Conservation (phyloP, 2,888 invertebrate genomes). For the Mimas tiliae region DNA sequence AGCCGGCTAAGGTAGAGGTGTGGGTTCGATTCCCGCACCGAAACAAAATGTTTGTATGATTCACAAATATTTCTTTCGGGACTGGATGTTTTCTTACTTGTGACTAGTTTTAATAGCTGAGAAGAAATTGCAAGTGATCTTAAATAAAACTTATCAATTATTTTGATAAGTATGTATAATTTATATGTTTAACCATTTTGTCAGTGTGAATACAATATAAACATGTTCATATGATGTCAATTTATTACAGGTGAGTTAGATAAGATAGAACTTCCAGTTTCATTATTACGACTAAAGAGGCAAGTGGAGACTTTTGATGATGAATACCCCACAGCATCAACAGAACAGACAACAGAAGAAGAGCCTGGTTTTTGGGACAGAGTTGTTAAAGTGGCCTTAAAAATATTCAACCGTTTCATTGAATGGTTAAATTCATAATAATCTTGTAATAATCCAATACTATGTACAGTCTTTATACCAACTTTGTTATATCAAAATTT, state of each 20-base stretch:
- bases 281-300: constrained; percentile 53
- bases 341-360: constrained; percentile 58
- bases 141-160: too few relatives aligned
- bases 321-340: constrained; percentile 55
- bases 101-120: too few relatives aligned
- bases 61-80: too few relatives aligned
- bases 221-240: neutral
- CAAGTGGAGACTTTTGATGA: constrained; percentile 72
- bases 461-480: constrained; percentile 4
- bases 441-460: neutral
- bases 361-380: constrained; percentile 77
- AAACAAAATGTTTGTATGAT: too few relatives aligned
- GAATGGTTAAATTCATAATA: constrained; percentile 75
- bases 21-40: too few relatives aligned
- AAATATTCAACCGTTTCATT: constrained; percentile 71
- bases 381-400: constrained; percentile 74
- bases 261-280: constrained; percentile 39
- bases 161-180: too few relatives aligned
- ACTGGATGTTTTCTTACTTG: too few relatives aligned
- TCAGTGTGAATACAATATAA: too few relatives aligned
- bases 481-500: neutral
- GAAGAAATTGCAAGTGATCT: too few relatives aligned
- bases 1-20: too few relatives aligned
- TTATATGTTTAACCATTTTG: too few relatives aligned
- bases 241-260: constrained; percentile 38